phyloP scores from a whole-genome alignment of 2,888 invertebrate genomes.

The Drosophila differens region DNA sequence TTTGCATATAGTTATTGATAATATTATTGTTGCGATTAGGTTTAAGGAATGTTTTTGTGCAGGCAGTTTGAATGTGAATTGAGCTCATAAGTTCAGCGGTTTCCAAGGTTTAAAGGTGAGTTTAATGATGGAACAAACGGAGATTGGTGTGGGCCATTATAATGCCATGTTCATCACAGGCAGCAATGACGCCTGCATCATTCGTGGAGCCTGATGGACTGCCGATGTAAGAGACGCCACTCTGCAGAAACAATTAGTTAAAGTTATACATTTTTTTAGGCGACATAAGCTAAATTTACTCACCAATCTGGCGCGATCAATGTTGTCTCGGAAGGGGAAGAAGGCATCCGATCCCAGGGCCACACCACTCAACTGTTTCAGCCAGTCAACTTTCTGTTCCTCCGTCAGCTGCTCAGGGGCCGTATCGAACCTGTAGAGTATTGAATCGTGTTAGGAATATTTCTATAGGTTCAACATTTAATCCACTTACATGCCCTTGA shows the following conservation, averaged over 20 bases:
- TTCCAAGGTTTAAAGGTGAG: background rate
- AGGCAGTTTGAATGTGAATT: constrained; percentile 30
- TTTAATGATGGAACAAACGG: constrained; percentile 96
- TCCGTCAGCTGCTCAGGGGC: constrained; percentile 90
- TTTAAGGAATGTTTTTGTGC: constrained; percentile 14
- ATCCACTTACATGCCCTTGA: constrained; percentile 89
- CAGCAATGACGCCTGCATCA: constrained; percentile 94
- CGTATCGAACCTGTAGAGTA: constrained; percentile 78
- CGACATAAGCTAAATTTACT: constrained; percentile 37
- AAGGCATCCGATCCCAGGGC: constrained; percentile 98
- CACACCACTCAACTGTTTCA: constrained; percentile 90
- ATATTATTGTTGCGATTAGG: background rate
- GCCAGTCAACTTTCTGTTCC: constrained; percentile 89
- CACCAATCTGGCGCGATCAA: constrained; percentile 96
- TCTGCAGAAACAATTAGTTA: constrained; percentile 87
- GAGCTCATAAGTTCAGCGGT: background rate
- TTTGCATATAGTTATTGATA: background rate
- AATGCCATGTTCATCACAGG: constrained; percentile 96
- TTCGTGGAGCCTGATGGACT: constrained; percentile 98
- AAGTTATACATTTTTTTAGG: background rate
- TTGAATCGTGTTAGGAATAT: no score
- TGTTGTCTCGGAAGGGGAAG: constrained; percentile 99
- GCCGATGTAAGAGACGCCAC: constrained; percentile 96
- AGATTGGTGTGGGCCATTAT: constrained; percentile 94
- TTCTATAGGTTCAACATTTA: background rate